These are phyloP conservation scores for Eptatretus atami DNA, from an alignment of 2,797 vertebrate species.

Conservation along the genomic window DNA sequence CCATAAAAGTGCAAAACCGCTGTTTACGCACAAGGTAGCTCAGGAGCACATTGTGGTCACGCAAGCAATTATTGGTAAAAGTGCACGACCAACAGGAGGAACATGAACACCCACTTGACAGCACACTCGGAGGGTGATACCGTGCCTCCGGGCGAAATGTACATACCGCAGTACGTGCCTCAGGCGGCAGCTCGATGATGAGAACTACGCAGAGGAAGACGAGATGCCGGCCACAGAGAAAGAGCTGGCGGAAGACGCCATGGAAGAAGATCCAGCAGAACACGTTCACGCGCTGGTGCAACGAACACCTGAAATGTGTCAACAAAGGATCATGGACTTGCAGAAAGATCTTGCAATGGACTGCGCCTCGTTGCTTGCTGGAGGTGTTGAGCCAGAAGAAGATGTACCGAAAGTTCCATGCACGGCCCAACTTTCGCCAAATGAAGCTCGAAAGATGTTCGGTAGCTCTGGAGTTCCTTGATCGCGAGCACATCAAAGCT, in stretches of 20 bases:
- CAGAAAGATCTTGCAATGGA: conserved; percentile 33
- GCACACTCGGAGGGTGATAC: too few species aligned
- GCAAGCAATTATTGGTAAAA: too few species aligned
- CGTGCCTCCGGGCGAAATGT: too few species aligned
- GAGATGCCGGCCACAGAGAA: conserved; percentile 35
- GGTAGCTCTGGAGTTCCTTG: conserved; percentile 34
- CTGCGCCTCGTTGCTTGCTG: conserved; percentile 31
- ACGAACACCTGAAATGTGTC: conserved; percentile 41
- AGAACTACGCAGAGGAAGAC: too few species aligned
- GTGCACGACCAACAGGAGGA: too few species aligned
- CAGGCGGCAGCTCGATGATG: too few species aligned
- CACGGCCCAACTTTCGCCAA: conserved; percentile 39
- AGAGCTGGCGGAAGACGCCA: conserved; percentile 33
- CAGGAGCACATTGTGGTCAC: too few species aligned
- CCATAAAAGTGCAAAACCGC: too few species aligned
- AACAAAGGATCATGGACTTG: conserved; percentile 35
- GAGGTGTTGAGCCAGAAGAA: conserved; percentile 44
- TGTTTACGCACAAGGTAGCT: too few species aligned
- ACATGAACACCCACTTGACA: too few species aligned
- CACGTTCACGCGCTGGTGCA: conserved; percentile 41
- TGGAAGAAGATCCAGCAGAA: conserved; percentile 55
- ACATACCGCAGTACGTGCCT: too few species aligned
- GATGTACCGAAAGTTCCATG: conserved; percentile 47
- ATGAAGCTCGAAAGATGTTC: conserved; percentile 55
- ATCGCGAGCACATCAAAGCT: conserved; percentile 45